These are phyloP conservation scores for Microtus richardsoni DNA, from an alignment of 2,113 vertebrate genomes.

Conservation along the genomic window DNA sequence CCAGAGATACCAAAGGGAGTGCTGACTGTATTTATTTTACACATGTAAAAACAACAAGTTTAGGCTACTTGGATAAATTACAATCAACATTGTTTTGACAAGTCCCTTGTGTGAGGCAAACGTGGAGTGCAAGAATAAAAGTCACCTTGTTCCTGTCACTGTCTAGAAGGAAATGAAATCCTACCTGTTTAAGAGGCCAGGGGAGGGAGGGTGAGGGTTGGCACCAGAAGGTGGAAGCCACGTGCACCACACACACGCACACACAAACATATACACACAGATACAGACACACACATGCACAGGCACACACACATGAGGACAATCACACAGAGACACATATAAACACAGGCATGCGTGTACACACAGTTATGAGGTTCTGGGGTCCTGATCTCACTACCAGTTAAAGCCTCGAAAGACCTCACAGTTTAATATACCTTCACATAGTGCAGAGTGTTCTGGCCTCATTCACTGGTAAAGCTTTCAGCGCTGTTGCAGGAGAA, in stretches of 20 bases:
- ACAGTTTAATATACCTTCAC: too few relatives aligned
- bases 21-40: not conserved
- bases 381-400: not conserved
- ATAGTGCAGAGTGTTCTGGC: fast-evolving
- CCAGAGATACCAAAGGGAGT: not conserved
- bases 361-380: not conserved
- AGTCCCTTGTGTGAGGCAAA: not conserved
- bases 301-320: not conserved
- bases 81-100: not conserved
- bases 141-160: too few relatives aligned
- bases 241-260: fast-evolving
- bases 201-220: not conserved
- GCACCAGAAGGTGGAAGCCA: too few relatives aligned
- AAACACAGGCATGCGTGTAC: not conserved
- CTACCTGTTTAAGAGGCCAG: not conserved
- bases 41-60: not conserved
- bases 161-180: not conserved
- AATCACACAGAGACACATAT: not conserved
- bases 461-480: not conserved
- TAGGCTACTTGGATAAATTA: not conserved
- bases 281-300: not conserved
- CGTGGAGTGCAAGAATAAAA: not conserved
- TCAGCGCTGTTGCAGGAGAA: not conserved
- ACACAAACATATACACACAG: not conserved
- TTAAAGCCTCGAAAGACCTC: not conserved